Evolutionary conservation across 2,797 vertebrate genomes (phyloP), one percentile per base, ranked within the genome.

Genomic region (Sebastes steindachneri): DNA sequence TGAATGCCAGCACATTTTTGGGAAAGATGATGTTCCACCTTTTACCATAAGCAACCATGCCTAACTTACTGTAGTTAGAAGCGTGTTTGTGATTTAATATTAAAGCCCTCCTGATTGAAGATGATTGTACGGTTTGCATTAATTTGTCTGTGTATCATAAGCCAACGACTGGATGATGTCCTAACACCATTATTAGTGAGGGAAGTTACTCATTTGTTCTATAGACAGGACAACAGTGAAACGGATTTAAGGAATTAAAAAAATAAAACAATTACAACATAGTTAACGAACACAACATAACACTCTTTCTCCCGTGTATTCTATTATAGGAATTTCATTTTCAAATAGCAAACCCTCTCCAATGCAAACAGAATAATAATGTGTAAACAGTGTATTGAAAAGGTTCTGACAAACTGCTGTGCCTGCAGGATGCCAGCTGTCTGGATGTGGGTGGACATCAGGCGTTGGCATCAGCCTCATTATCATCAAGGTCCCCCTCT

Each of bases 401-500:
- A 69, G 35, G 70, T 66, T 82, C 48, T 77, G 76, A 90, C 83
- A 87, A 80, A 81, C 70, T 82, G 87, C 83, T 69, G 66, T 65
- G 79, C 76, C 88, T 84, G 80, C 75, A 86, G 75, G 79, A 76
- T 64, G 70, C 65, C 85, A 91, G 87, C 80, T 90, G 84, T 86
- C 62, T 78, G 64, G 51, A 77, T 83, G 88, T 88, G 80, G 64
- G 63, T 68, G 87, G 87, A 87, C 69, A 83, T 90, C 83, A 86
- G 75, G 79, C 70, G 58, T 25, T 85, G 79, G 54, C 76, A 78
- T 88, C 77, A 68, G 75, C 73, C 60, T 90, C 68, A 77, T 87
- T 86, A 84, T 78, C 79, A 80, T 76, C 68, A 70, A 74, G 73
- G 57, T 73, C 59, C 54, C 69, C 53, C 29, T 48, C 68, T 48